Evolutionary conservation across 1,140 invertebrate species (phyloP).

Genomic region (Schlechtendalia chinensis): DNA sequence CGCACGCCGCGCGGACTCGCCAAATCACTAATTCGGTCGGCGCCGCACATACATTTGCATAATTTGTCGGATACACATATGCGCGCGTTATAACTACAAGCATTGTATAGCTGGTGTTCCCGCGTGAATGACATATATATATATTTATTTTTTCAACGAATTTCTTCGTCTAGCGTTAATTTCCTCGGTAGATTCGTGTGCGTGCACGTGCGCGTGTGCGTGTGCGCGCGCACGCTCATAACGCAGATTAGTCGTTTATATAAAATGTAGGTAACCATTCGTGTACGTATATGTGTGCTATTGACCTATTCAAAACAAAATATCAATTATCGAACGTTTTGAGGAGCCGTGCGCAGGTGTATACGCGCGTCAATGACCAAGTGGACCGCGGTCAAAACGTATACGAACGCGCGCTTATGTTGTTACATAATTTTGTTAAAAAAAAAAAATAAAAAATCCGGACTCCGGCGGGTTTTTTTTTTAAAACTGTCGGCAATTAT

Average conservation of each 20-base stretch:
- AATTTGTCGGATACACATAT: not conserved
- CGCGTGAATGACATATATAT: not conserved
- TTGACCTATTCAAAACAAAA: conserved; percentile 14
- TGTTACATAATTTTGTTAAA: too few species aligned
- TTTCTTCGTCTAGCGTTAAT: not conserved
- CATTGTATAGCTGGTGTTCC: not conserved
- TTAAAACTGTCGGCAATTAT: too few species aligned
- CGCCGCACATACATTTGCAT: conserved; percentile 21
- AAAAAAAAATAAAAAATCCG: too few species aligned
- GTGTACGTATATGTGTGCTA: not conserved
- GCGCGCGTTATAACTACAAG: too few species aligned
- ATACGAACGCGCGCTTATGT: too few species aligned
- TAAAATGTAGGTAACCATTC: not conserved
- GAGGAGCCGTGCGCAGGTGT: not conserved
- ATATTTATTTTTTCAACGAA: not conserved
- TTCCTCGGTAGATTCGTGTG: not conserved
- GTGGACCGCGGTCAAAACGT: too few species aligned
- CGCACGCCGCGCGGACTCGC: not conserved
- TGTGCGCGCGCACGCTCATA: too few species aligned
- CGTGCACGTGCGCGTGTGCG: too few species aligned
- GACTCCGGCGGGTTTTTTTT: too few species aligned
- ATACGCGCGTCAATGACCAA: not conserved
- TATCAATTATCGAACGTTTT: not conserved
- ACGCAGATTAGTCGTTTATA: conserved; percentile 8
- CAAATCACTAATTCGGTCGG: conserved; percentile 1